Evolutionary conservation across 2,888 invertebrate species (phyloP), one percentile per base, ranked within the genome.

Genomic region (Agrotis exclamationis): DNA sequence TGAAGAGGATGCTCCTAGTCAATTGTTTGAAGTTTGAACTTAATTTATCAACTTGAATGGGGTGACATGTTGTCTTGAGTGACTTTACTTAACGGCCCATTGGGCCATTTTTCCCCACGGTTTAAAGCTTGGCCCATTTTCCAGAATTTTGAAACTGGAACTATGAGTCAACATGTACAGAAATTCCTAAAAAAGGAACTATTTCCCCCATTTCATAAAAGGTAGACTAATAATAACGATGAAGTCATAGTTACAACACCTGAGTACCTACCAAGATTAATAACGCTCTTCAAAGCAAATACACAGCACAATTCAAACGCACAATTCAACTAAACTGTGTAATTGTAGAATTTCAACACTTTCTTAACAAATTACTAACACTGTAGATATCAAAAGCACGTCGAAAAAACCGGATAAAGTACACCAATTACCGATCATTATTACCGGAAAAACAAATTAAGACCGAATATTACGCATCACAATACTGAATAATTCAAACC

Each of bases 11-110:
- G 45, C 60, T 22, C 63, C 56, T 56, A 77, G 50, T 76, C 54
- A 81, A 77, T 79, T 72, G 78, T 76, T 79, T 81, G 64, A 69
- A 68, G 77, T 80, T 76, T 20, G 65, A 80, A 80, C 80, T 66
- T 70, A 63, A 79, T 79, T 80, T 63, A 70, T 76, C 58, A 76
- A 71, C 22, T 81, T 44, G 47, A 63, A 81, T 63, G 48, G 77
- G 58, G 67, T 64, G 18, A 7, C 57, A 67, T 45, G 51, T 45
- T 48, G 51, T 66, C 54, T 60, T 50, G 14, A 60, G 50, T 39
- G 24, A 44, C 28, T 64, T 22, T 13, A 9, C 60, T 16, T 57
- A 60, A 51, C 24, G 44, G 14, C 33, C 16, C 39, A 28, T 18
- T 39, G 39, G 13, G 24, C n/a, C n/a, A n/a, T n/a, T n/a, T 57